A percentile compares a stretch with the other conserved stretches of the same genome.
phyloP scores from a whole-genome alignment of 2,888 invertebrate genomes.

The Latrodectus elegans region DNA sequence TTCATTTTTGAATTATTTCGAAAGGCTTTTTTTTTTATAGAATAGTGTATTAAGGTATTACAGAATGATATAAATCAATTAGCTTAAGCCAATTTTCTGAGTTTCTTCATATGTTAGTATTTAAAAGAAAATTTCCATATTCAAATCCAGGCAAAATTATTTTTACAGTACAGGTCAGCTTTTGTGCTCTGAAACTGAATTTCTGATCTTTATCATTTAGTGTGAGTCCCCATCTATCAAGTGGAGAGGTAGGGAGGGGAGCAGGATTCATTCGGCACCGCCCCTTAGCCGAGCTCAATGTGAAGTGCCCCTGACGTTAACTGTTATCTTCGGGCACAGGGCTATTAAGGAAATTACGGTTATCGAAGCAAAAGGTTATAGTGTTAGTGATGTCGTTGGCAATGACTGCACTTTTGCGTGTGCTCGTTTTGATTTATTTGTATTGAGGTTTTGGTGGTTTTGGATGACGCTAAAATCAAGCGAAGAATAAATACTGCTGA shows the following conservation, averaged over 20 bases:
- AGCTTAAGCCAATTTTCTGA: constrained; percentile 8
- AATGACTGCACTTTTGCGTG: constrained; percentile 32
- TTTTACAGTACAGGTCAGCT: neutral
- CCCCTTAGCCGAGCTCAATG: constrained; percentile 18
- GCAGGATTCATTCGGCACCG: constrained; percentile 3
- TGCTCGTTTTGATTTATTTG: constrained; percentile 61
- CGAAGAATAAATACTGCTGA: constrained; percentile 1
- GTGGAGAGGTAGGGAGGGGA: neutral
- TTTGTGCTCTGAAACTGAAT: constrained; percentile 35
- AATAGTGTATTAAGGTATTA: too few species aligned
- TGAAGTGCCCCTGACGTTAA: constrained; percentile 34
- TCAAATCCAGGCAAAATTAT: neutral
- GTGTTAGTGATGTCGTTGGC: constrained; percentile 26
- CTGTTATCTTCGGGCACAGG: constrained; percentile 50
- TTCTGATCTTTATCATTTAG: constrained; percentile 34
- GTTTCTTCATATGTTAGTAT: neutral
- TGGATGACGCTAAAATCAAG: neutral
- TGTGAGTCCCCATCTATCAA: constrained; percentile 47
- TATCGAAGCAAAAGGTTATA: constrained; percentile 63
- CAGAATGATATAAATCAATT: constrained; percentile 23
- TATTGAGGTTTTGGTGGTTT: constrained; percentile 20
- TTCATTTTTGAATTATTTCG: too few species aligned
- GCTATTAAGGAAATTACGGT: constrained; percentile 68
- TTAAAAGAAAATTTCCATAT: constrained; percentile 27
- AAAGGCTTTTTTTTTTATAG: too few species aligned